Evolutionary conservation across 1,140 invertebrate genomes (phyloP), one percentile per base, ranked within the genome.

Genomic region (Hycleus cichorii): DNA sequence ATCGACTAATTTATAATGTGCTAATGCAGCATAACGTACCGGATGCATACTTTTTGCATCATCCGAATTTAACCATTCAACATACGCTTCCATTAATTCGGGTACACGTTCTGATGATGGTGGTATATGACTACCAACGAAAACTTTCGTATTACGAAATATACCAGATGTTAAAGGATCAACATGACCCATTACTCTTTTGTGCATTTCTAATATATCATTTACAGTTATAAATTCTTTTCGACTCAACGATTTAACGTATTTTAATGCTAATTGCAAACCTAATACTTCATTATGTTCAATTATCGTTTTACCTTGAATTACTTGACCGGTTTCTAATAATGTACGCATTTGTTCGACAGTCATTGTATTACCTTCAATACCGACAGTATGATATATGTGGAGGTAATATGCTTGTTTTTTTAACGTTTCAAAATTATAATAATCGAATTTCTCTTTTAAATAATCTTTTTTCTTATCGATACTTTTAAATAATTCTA

Each of bases 211-310:
- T 27, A 98, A 74, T 55, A 98, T 91, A 71, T 98, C 93, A 50
- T 89, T 82, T 42, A 95, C 75, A 3, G 81, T 83, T 11, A 95
- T 87, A 52, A 76, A 76, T 39, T 89, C 82, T 44, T 89, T 77
- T 65, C 84, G 82, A 47, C 73, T 87, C 24, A 95, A 78, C 44
- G 97, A 78, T 57, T 98, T 98, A 8, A 98, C 88, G 73, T 90
- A 98, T 68, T 94, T 93, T 80, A 98, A 86, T 2, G 96, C 96
- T 26, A 92, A 83, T 77, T 98, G 95, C 70, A 98, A 75, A 51
- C 93, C 92, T 26, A 95, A 75, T 68, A 96, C 92, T 78, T 98
- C 96, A 80, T 97, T 97, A 71, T 98, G 95, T 71, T 98, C 95
- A 58, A 93, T 82, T 32, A 98, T 87, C 72, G 91, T 95, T 76